phyloP scores from a whole-genome alignment of 2,113 vertebrate genomes.

The Nesospiza acunhae region DNA sequence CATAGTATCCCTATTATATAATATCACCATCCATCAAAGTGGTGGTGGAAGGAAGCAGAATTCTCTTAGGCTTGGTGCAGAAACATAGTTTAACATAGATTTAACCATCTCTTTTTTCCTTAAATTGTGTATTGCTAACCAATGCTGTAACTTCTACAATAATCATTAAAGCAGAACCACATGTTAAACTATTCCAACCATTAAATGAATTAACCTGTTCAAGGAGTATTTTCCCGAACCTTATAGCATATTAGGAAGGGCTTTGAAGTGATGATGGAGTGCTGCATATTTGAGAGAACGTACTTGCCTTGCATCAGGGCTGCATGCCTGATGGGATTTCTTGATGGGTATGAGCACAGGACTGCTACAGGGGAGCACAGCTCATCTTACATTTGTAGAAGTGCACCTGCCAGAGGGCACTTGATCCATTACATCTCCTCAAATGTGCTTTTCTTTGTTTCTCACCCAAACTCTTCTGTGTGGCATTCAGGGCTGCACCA shows the following conservation, averaged over 20 bases:
- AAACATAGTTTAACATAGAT: neutral
- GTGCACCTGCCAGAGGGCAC: neutral
- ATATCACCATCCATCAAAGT: neutral
- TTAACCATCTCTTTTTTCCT: neutral
- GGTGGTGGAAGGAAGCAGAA: neutral
- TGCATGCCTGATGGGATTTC: neutral
- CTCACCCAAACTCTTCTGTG: neutral
- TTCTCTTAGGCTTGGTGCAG: neutral
- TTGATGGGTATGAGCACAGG: neutral
- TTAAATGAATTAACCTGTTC: constrained; percentile 1
- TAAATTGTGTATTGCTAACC: neutral
- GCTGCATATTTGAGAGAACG: neutral
- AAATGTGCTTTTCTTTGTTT: neutral
- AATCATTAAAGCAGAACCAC: neutral
- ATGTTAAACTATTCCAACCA: neutral
- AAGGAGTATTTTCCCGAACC: constrained; percentile 16
- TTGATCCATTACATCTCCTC: neutral
- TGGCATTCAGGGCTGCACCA: neutral
- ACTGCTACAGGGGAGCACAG: neutral
- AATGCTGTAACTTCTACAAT: neutral
- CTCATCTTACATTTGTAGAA: neutral
- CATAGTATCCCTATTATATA: neutral
- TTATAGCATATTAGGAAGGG: neutral
- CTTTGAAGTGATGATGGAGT: neutral
- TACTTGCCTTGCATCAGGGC: neutral